phyloP scores from a whole-genome alignment of 2,888 invertebrate genomes.

The Drosophila anomelani region DNA sequence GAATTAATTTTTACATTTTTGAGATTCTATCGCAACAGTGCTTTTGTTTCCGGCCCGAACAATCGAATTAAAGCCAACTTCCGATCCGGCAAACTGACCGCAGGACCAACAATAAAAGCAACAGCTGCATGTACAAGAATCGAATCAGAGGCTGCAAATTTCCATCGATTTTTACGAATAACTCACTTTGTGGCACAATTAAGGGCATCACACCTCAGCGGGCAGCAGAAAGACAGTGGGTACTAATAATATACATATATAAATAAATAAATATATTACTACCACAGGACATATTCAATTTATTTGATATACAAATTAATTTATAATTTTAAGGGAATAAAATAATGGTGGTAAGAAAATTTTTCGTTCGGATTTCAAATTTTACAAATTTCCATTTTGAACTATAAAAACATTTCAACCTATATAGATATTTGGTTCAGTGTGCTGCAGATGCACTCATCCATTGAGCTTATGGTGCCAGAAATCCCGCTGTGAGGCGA shows the following conservation, averaged over 20 bases:
- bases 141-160: constrained; percentile 18
- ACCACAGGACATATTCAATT: not conserved
- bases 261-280: not conserved
- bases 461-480: constrained; percentile 12
- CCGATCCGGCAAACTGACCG: constrained; percentile 35
- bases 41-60: constrained; percentile 13
- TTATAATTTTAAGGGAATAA: not conserved
- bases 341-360: not conserved
- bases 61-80: constrained; percentile 32
- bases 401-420: not conserved
- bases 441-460: not conserved
- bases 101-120: constrained; percentile 12
- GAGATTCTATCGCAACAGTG: constrained; percentile 10
- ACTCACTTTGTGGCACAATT: constrained; percentile 73
- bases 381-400: not conserved
- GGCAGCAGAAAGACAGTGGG: constrained; percentile 24
- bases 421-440: not conserved
- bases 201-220: constrained; percentile 51
- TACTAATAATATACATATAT: not conserved
- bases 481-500: constrained; percentile 5
- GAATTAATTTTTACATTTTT: constrained; percentile 36
- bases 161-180: constrained; percentile 61
- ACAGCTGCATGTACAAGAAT: constrained; percentile 7
- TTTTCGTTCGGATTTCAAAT: too few relatives aligned
- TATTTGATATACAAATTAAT: not conserved